Evolutionary conservation across 2,113 vertebrate genomes (phyloP).

Genomic region (Leucopsar rothschildi): DNA sequence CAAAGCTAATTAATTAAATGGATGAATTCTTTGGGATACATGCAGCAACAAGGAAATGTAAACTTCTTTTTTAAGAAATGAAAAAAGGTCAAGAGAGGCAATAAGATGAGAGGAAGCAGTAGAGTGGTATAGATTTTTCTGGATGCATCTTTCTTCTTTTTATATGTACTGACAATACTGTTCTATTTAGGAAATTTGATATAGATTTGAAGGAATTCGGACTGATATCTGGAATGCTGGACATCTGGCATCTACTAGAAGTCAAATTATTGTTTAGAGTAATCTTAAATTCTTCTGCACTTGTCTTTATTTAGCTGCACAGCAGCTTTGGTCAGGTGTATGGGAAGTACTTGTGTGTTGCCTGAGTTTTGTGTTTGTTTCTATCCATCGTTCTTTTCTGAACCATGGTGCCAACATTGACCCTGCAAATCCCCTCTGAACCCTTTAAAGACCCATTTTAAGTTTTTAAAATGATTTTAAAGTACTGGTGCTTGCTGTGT

Average conservation of each 20-base stretch:
- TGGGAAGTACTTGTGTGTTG: not conserved
- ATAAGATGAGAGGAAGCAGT: not conserved
- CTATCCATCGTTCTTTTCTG: not conserved
- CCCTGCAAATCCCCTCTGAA: not conserved
- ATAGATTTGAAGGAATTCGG: not conserved
- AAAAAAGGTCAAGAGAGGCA: not conserved
- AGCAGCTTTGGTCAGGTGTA: not conserved
- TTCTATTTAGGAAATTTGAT: not conserved
- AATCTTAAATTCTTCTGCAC: not conserved
- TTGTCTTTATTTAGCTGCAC: not conserved
- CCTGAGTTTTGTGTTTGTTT: not conserved
- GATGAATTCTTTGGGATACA: not conserved
- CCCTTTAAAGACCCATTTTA: accelerated
- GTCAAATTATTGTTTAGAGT: not conserved
- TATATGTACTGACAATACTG: not conserved
- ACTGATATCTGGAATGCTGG: not conserved
- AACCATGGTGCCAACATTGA: not conserved
- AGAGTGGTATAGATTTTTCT: not conserved
- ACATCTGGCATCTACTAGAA: not conserved
- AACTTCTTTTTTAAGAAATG: not conserved
- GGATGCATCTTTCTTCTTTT: not conserved
- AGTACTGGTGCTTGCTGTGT: not conserved
- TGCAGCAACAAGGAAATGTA: not conserved
- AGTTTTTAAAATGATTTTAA: not conserved
- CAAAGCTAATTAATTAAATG: not conserved